phyloP scores from a whole-genome alignment of 1,140 invertebrate genomes.

The Nomia melanderi region DNA sequence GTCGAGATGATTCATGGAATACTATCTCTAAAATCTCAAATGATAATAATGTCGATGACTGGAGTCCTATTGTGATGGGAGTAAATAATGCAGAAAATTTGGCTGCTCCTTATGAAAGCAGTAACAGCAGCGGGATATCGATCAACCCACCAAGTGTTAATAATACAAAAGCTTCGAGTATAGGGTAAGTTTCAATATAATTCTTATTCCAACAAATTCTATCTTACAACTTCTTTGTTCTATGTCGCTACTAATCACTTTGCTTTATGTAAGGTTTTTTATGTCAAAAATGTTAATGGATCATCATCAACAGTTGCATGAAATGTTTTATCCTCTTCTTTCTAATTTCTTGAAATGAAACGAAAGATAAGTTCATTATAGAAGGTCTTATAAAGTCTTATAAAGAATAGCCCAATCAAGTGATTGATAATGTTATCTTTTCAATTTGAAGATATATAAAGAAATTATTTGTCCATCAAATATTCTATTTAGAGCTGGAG shows the following conservation, averaged over 20 bases:
- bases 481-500: no score
- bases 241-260: no score
- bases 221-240: neutral
- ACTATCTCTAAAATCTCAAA: neutral
- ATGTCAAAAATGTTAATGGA: no score
- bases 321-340: neutral
- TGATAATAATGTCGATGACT: slow-evolving; percentile 25
- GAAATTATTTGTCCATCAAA: no score
- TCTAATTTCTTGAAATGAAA: neutral
- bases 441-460: no score
- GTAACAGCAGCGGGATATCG: slow-evolving; percentile 66
- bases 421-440: no score
- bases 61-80: slow-evolving; percentile 18
- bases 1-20: slow-evolving; percentile 14
- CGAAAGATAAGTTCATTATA: no score
- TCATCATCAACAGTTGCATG: no score
- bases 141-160: slow-evolving; percentile 61
- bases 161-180: slow-evolving; percentile 52
- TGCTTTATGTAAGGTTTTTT: no score
- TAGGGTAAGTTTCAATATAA: slow-evolving; percentile 61
- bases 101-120: slow-evolving; percentile 34
- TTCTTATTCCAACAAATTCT: neutral
- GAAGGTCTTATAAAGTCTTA: no score
- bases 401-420: no score
- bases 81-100: slow-evolving; percentile 41